phyloP scores from a whole-genome alignment of 2,113 vertebrate species.

The Pavo muticus region DNA sequence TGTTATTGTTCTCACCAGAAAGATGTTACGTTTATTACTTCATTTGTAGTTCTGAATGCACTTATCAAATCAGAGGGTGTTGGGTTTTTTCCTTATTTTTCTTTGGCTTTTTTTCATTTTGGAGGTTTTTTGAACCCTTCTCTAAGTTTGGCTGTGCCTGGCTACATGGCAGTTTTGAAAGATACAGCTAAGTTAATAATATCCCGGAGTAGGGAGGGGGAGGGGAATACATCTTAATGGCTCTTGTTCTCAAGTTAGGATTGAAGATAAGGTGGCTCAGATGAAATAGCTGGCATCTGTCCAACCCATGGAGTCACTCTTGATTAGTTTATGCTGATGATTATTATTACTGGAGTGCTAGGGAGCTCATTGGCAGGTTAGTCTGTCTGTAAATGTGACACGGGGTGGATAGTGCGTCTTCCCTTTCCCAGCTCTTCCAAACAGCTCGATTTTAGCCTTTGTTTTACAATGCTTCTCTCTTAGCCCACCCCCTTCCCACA shows the following conservation, averaged over 20 bases:
- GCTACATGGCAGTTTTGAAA: background rate
- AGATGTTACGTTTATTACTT: background rate
- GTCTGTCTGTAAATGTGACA: slow-evolving; percentile 77
- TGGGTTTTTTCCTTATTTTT: background rate
- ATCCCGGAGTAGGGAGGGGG: background rate
- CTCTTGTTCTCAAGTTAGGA: slow-evolving; percentile 56
- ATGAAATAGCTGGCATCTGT: slow-evolving; percentile 76
- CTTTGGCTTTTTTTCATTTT: background rate
- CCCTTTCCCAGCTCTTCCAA: slow-evolving; percentile 4
- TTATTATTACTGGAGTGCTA: slow-evolving; percentile 84
- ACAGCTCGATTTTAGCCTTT: slow-evolving; percentile 65
- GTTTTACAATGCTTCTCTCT: slow-evolving; percentile 63
- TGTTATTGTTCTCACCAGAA: background rate
- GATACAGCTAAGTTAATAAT: background rate
- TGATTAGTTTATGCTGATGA: slow-evolving; percentile 70
- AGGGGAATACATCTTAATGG: slow-evolving; percentile 38
- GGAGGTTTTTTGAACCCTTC: background rate
- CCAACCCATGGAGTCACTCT: slow-evolving; percentile 75
- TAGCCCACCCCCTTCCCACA: slow-evolving; percentile 71
- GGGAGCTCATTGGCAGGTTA: slow-evolving; percentile 74
- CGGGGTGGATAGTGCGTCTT: slow-evolving; percentile 51
- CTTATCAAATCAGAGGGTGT: fast-evolving
- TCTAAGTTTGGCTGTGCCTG: background rate
- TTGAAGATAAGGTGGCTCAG: slow-evolving; percentile 74
- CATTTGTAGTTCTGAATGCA: background rate